Base-by-base conservation (phyloP, 2,888 invertebrate species). In the Clitarchus hookeri region DNA sequence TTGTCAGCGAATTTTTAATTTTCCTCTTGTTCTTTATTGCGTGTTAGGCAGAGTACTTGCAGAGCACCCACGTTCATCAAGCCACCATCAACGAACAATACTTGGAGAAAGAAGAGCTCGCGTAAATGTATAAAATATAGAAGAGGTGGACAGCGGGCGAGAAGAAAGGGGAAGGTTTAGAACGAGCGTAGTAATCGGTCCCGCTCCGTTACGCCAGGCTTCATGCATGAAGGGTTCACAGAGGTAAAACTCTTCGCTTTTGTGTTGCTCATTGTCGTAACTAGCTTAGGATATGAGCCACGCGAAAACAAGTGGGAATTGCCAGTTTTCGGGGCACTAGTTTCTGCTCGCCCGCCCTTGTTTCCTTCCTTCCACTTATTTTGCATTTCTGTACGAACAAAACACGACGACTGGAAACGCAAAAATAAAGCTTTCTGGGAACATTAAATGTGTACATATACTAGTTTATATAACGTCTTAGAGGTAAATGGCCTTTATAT, bases 281-380 rank as follows among this genome's bases (percentile, higher is more conserved):
- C 82, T 36, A 82, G 27, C 82, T 82, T 82, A 82, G 82, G 82
- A 82, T 36, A 82, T 82, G 82, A 82, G 36, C 19, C 27, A 27
- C 16, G 82, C 25, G 27, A 23, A 82, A 82, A 23, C 27, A 82
- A 82, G 36, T 82, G 13, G n/a, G 27, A 6, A 23, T 16, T 3
- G 6, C 44, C 27, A n/a, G 82, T 82, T 82, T 27, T 13, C 82
- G 19, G 82, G 82, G 0, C 36, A 36, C 26, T 82, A 82, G 82
- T 82, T 82, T n/a, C 19, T 23, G 65, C n/a, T 65, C 65, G 12
- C 8, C 12, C 48, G 16, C 48, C 12, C 48, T 48, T 48, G 12
- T 48, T 48, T 16, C 48, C 11, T 48, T 48, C 48, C 12, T 48
- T 65, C 23, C 65, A 19, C 19, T 19, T 65, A 19, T 65, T 65